These are phyloP conservation scores for Gobiocypris rarus DNA, from an alignment of 2,113 vertebrate genomes.

Conservation along the genomic window DNA sequence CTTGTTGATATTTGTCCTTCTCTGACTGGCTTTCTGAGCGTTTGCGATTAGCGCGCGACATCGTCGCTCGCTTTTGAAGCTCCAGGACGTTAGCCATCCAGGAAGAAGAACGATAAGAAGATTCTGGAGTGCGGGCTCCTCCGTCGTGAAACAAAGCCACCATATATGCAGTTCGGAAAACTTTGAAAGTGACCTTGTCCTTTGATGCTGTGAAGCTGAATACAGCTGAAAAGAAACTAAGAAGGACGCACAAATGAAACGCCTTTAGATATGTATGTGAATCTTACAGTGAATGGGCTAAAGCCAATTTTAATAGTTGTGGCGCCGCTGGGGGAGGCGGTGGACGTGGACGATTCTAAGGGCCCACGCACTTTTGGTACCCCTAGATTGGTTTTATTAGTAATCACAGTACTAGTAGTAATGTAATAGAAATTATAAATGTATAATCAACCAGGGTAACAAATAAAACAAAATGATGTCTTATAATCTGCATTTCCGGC, in stretches of 20 bases:
- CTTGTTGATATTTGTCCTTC: slow-evolving; percentile 79
- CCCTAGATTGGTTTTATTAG: too few relatives aligned
- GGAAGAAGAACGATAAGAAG: slow-evolving; percentile 70
- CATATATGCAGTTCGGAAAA: background rate
- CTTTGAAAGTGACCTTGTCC: slow-evolving; percentile 11
- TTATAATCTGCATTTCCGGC: too few relatives aligned
- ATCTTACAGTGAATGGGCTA: too few relatives aligned
- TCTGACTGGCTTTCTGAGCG: slow-evolving; percentile 72
- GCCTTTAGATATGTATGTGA: background rate
- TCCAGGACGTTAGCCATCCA: slow-evolving; percentile 58
- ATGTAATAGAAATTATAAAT: too few relatives aligned
- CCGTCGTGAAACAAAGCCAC: background rate
- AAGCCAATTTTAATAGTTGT: too few relatives aligned
- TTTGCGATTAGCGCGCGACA: slow-evolving; percentile 65
- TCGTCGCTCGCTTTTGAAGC: slow-evolving; percentile 57
- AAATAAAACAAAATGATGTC: too few relatives aligned
- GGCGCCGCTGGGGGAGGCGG: too few relatives aligned
- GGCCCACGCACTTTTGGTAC: too few relatives aligned
- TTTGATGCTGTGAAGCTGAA: slow-evolving; percentile 8
- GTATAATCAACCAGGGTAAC: too few relatives aligned
- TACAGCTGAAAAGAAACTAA: background rate
- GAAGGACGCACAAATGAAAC: background rate
- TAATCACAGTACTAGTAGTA: too few relatives aligned
- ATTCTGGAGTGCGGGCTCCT: slow-evolving; percentile 45
- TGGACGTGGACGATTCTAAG: too few relatives aligned